Conservation (phyloP, 1,140 invertebrate genomes). For the Papilio aristodemus region DNA sequence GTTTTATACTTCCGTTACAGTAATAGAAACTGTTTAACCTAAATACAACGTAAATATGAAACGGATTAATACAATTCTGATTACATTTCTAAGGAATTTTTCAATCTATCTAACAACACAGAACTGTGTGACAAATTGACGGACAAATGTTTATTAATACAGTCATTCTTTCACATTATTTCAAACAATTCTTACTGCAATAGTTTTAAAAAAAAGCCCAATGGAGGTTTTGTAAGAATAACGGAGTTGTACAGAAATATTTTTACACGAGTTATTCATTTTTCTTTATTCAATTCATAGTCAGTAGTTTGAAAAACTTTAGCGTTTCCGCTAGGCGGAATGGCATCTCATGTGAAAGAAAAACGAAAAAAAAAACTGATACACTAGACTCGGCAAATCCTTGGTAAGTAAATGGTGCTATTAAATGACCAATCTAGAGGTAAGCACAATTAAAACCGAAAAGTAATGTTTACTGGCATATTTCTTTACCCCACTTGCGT, state of each 20-base stretch:
- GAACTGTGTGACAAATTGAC: slow-evolving; percentile 1
- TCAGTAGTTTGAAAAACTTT: too few species aligned
- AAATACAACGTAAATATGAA: not conserved
- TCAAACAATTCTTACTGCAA: not conserved
- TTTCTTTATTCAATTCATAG: too few species aligned
- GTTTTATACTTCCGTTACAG: not conserved
- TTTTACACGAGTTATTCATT: too few species aligned
- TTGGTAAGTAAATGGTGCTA: too few species aligned
- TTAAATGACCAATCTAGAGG: too few species aligned
- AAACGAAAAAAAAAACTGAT: too few species aligned
- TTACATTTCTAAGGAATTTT: not conserved
- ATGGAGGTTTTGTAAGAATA: not conserved
- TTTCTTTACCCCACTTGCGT: too few species aligned
- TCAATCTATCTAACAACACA: not conserved
- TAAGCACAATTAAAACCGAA: too few species aligned
- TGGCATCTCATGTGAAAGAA: too few species aligned
- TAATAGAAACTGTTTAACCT: not conserved
- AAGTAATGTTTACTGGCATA: too few species aligned
- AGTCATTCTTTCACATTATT: not conserved
- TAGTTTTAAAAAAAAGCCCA: not conserved
- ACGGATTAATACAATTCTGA: not conserved
- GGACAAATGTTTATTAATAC: not conserved
- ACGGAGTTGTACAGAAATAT: not conserved
- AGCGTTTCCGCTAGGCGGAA: too few species aligned
- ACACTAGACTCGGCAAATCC: too few species aligned